phyloP scores from a whole-genome alignment of 2,888 invertebrate species.

The Lacanobia wlatinum region DNA sequence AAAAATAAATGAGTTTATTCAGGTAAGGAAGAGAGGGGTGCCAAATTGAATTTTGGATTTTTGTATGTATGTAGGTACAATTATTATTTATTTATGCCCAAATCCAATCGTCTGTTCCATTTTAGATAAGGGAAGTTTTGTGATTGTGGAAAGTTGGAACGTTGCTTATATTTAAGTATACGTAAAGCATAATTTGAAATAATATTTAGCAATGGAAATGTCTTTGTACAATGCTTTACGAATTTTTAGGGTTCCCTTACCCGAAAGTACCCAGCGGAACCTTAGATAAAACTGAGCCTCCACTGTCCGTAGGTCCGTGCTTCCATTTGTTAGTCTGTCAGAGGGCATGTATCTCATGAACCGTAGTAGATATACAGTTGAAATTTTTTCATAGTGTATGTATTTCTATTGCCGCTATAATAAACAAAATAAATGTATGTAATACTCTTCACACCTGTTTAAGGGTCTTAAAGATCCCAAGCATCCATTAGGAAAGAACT shows the following conservation, averaged over 20 bases:
- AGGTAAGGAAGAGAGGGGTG: conserved; percentile 18
- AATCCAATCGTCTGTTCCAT: conserved; percentile 21
- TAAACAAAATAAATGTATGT: neutral
- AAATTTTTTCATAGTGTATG: too few species aligned
- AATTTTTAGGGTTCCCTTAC: too few species aligned
- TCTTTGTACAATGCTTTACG: too few species aligned
- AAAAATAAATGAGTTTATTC: conserved; percentile 45
- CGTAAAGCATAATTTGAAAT: neutral
- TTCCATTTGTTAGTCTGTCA: too few species aligned
- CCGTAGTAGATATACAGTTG: too few species aligned
- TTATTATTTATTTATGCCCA: conserved; percentile 42
- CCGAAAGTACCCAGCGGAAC: too few species aligned
- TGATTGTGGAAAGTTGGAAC: conserved; percentile 1
- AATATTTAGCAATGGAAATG: neutral
- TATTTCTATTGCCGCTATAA: too few species aligned
- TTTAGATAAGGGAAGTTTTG: conserved; percentile 23
- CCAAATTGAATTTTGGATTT: conserved; percentile 40
- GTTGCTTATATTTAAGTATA: neutral
- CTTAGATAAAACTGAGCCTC: too few species aligned
- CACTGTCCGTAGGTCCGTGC: too few species aligned
- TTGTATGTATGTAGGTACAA: conserved; percentile 19
- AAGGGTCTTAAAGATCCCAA: neutral
- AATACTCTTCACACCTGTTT: neutral
- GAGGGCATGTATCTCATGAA: too few species aligned
- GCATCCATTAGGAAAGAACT: neutral